Conservation (phyloP, 2,113 vertebrate species). For the Sphaerodactylus townsendi region DNA sequence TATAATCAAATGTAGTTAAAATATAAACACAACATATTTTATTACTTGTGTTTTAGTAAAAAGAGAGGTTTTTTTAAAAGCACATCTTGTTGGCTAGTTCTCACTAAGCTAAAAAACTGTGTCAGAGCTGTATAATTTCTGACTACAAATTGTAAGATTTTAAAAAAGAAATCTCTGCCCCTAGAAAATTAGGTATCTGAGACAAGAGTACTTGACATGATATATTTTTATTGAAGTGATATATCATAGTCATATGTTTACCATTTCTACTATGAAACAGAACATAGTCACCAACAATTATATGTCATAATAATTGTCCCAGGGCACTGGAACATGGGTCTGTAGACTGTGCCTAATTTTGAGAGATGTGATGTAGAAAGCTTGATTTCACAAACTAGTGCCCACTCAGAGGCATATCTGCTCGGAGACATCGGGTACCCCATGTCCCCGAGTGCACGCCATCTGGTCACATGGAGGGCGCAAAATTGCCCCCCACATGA, state of each 20-base stretch:
- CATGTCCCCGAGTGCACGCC: no score
- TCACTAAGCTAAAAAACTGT: background rate
- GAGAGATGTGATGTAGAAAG: no score
- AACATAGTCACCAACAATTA: background rate
- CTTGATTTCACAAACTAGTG: no score
- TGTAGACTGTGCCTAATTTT: background rate
- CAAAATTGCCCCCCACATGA: no score
- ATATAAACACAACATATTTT: background rate
- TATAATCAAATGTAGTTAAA: background rate
- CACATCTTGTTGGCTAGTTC: background rate
- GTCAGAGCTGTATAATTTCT: background rate
- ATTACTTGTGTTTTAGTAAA: background rate
- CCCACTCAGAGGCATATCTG: no score
- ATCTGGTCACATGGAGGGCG: no score
- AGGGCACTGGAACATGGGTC: background rate
- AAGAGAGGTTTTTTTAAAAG: background rate
- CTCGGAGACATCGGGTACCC: no score
- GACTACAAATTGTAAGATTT: no score
- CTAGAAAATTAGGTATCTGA: background rate
- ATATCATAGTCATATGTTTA: background rate
- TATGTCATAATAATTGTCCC: background rate
- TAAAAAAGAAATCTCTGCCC: background rate
- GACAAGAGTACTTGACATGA: background rate
- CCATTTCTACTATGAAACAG: background rate
- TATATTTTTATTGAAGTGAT: background rate